phyloP scores from a whole-genome alignment of 2,797 vertebrate genomes.

The Intellagama lesueurii region DNA sequence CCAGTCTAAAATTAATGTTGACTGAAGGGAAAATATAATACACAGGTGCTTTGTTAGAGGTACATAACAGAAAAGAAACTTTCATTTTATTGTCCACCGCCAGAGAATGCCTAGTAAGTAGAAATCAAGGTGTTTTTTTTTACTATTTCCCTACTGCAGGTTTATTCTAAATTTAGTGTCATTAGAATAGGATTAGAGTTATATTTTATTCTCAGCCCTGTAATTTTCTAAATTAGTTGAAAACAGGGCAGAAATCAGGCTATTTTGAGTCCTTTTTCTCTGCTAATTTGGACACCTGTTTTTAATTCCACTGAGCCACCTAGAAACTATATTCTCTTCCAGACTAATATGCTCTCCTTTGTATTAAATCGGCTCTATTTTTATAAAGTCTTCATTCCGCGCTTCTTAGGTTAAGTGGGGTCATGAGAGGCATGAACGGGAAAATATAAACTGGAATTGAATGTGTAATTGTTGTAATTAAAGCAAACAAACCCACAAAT shows the following conservation, averaged over 20 bases:
- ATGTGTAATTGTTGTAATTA: neutral
- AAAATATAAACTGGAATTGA: neutral
- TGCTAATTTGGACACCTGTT: neutral
- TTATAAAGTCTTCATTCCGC: neutral
- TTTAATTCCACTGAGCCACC: neutral
- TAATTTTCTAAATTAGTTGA: slow-evolving; percentile 8
- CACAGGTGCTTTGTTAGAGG: neutral
- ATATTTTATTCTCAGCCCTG: neutral
- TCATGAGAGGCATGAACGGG: neutral
- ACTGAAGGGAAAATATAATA: neutral
- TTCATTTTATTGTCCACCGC: slow-evolving; percentile 33
- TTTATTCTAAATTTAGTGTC: neutral
- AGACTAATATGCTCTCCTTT: neutral
- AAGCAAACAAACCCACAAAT: neutral
- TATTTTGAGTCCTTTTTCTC: neutral
- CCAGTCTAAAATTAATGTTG: neutral
- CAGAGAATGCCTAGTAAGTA: slow-evolving; percentile 12
- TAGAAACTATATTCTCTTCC: neutral
- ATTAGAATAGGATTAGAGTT: neutral
- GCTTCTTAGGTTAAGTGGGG: neutral
- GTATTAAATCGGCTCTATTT: neutral
- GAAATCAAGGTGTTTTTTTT: slow-evolving; percentile 1
- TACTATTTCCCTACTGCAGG: neutral
- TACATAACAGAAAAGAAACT: neutral
- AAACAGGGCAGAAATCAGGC: neutral